Percentiles rank a stretch among this genome's conserved stretches.
phyloP scores from a whole-genome alignment of 2,888 invertebrate species.

The Noctua fimbriata region DNA sequence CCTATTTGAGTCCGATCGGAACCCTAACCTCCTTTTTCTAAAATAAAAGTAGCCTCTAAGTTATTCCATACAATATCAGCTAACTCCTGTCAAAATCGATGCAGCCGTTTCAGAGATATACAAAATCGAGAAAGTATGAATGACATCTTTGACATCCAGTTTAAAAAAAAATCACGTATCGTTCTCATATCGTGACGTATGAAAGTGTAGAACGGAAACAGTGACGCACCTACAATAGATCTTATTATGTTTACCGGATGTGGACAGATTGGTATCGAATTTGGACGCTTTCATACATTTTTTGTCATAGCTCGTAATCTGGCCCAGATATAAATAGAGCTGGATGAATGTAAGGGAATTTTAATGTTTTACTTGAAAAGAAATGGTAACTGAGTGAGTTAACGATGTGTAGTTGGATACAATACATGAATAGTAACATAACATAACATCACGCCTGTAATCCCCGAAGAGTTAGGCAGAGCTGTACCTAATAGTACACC shows the following conservation, averaged over 20 bases:
- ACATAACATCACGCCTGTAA: too few relatives aligned
- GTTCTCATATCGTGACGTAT: conserved; percentile 15
- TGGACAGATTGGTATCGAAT: conserved; percentile 60
- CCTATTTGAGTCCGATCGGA: too few relatives aligned
- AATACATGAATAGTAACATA: too few relatives aligned
- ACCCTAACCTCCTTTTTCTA: too few relatives aligned
- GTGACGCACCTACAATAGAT: conserved; percentile 14
- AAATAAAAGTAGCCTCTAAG: too few relatives aligned
- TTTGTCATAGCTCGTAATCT: conserved; percentile 31
- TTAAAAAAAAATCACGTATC: not conserved
- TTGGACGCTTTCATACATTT: conserved; percentile 53
- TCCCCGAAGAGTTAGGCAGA: too few relatives aligned
- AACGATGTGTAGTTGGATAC: too few relatives aligned
- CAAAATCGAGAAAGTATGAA: not conserved
- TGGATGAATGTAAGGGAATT: conserved; percentile 3
- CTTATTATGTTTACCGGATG: conserved; percentile 63
- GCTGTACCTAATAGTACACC: too few relatives aligned
- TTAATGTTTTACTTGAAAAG: conserved; percentile 3
- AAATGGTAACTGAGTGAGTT: not conserved
- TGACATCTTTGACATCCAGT: not conserved
- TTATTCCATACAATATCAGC: too few relatives aligned
- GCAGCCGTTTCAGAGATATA: too few relatives aligned
- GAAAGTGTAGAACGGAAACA: conserved; percentile 49
- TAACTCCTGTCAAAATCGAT: too few relatives aligned
- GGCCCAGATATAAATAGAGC: conserved; percentile 6